Percentiles rank a stretch among this genome's conserved stretches.
phyloP scores from a whole-genome alignment of 2,888 invertebrate genomes.

The Scaeva pyrastri region DNA sequence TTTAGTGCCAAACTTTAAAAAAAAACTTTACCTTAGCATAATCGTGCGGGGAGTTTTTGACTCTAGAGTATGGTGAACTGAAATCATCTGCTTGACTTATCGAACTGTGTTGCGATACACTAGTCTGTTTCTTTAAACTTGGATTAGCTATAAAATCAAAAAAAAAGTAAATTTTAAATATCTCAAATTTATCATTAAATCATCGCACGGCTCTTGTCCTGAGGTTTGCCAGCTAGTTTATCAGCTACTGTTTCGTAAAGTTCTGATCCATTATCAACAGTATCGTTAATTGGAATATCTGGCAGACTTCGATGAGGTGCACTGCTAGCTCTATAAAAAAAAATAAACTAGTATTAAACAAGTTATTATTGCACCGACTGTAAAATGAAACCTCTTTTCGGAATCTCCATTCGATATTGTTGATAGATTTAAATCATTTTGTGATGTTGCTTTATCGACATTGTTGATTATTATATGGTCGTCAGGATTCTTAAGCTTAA shows the following conservation, averaged over 20 bases:
- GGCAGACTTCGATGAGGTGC: slow-evolving; percentile 91
- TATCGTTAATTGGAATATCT: slow-evolving; percentile 91
- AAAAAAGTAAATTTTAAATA: background rate
- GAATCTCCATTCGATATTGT: slow-evolving; percentile 82
- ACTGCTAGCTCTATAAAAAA: slow-evolving; percentile 81
- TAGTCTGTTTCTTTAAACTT: slow-evolving; percentile 84
- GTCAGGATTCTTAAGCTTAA: slow-evolving; percentile 89
- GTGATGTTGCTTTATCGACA: slow-evolving; percentile 80
- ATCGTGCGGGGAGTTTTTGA: slow-evolving; percentile 87
- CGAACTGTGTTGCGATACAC: slow-evolving; percentile 87
- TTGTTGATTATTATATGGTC: slow-evolving; percentile 84
- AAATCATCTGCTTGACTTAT: slow-evolving; percentile 86
- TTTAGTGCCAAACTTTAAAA: background rate
- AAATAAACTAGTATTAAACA: background rate
- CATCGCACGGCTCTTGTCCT: slow-evolving; percentile 82
- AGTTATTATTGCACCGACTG: background rate
- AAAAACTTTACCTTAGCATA: slow-evolving; percentile 85
- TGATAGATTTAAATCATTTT: slow-evolving; percentile 82
- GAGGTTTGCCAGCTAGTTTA: slow-evolving; percentile 83
- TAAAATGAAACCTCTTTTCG: slow-evolving; percentile 80
- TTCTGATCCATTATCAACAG: slow-evolving; percentile 91
- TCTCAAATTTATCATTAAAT: background rate
- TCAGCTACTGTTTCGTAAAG: slow-evolving; percentile 93
- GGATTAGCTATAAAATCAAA: slow-evolving; percentile 79
- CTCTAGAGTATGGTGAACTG: slow-evolving; percentile 87